Evolutionary conservation across 2,113 vertebrate species (phyloP).

Genomic region (Progne subis): DNA sequence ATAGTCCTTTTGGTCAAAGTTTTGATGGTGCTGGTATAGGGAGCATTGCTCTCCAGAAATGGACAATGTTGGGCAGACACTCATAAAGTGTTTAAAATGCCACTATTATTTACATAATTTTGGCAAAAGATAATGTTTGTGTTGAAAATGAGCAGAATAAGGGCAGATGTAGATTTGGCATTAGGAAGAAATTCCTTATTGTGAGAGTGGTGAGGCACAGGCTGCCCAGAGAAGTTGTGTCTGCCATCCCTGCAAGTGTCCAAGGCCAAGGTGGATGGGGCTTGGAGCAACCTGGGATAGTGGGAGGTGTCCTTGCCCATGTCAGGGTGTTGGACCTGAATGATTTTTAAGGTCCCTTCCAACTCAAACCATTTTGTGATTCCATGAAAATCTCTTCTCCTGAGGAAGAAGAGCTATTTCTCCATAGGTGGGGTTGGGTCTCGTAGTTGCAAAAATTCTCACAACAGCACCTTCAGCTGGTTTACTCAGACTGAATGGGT

Average conservation of each 20-base stretch:
- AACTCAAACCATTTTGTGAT: neutral
- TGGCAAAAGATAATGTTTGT: neutral
- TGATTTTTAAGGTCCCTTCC: neutral
- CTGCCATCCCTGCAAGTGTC: neutral
- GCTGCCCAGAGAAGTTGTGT: neutral
- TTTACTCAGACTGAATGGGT: neutral
- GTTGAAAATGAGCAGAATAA: neutral
- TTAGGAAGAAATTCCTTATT: neutral
- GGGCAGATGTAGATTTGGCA: neutral
- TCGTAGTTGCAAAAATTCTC: neutral
- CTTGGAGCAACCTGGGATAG: accelerated
- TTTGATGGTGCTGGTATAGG: neutral
- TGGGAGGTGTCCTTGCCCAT: neutral
- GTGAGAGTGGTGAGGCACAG: neutral
- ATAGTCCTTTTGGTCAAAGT: neutral
- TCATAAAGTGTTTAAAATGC: accelerated
- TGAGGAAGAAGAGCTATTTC: neutral
- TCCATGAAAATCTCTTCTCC: neutral
- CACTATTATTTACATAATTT: neutral
- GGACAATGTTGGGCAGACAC: neutral
- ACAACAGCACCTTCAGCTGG: neutral
- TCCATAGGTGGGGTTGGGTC: neutral
- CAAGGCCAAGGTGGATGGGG: accelerated
- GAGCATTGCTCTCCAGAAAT: neutral
- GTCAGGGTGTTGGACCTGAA: accelerated